phyloP scores from a whole-genome alignment of 2,888 invertebrate species.

The Drosophila austrosaltans region DNA sequence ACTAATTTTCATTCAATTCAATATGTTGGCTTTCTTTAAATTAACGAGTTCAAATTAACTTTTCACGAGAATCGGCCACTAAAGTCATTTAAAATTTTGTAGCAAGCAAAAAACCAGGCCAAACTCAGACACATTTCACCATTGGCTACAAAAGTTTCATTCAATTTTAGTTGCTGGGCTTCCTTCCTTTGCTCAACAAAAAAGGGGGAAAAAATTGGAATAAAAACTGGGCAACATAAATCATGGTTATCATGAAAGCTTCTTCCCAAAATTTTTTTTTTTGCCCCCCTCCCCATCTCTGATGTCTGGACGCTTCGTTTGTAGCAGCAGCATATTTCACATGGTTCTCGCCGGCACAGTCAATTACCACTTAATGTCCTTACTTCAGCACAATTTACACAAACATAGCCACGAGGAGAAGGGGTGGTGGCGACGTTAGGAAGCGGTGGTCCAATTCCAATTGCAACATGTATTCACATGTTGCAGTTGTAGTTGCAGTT shows the following conservation, averaged over 20 bases:
- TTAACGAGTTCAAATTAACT: conserved; percentile 1
- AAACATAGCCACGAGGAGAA: conserved; percentile 45
- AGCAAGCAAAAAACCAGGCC: neutral
- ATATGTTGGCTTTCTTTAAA: conserved; percentile 1
- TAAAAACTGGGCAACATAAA: conserved; percentile 51
- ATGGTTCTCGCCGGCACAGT: conserved; percentile 55
- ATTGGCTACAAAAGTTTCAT: conserved; percentile 26
- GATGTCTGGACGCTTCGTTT: conserved; percentile 29
- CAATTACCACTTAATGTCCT: conserved; percentile 74
- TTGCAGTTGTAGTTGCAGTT: conserved; percentile 26
- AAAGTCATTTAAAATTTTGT: neutral
- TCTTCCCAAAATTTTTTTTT: neutral
- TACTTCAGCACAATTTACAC: conserved; percentile 74
- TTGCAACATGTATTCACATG: conserved; percentile 24
- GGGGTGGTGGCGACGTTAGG: neutral
- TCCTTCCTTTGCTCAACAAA: neutral
- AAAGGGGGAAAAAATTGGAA: conserved; percentile 15
- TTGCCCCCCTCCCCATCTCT: conserved; percentile 45
- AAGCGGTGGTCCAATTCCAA: conserved; percentile 2
- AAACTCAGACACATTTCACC: conserved; percentile 16
- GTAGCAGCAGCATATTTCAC: conserved; percentile 52
- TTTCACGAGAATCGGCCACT: conserved; percentile 1
- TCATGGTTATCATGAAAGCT: conserved; percentile 51
- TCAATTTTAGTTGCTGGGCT: conserved; percentile 10
- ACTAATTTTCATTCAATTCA: neutral